These are phyloP conservation scores for Orycteropus afer DNA, from an alignment of 2,113 vertebrate species.

Conservation along the genomic window DNA sequence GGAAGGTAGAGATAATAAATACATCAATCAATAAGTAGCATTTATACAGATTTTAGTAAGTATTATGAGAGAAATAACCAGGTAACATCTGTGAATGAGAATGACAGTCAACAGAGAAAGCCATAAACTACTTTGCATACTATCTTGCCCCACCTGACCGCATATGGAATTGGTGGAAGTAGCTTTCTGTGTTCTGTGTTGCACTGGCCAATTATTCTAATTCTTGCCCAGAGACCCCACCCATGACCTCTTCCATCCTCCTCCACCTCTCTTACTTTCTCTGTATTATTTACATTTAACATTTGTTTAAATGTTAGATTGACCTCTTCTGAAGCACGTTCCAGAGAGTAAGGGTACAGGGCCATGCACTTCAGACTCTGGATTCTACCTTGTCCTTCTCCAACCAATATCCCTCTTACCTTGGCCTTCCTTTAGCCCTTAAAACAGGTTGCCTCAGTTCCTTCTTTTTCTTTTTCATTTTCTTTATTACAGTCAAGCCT, in stretches of 20 bases:
- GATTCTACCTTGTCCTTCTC: neutral
- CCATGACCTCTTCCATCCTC: neutral
- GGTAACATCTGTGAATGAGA: neutral
- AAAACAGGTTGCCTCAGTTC: neutral
- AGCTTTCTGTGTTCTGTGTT: neutral
- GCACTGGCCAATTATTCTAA: neutral
- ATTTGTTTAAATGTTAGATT: neutral
- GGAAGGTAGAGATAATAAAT: neutral
- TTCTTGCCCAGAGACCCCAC: neutral
- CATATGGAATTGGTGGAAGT: neutral
- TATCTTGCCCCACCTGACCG: neutral
- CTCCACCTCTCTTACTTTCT: constrained; percentile 28
- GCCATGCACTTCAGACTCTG: neutral
- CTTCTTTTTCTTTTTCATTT: constrained; percentile 20
- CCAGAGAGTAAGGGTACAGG: neutral
- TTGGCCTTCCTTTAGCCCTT: neutral
- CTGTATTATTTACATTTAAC: neutral
- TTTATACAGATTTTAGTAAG: neutral
- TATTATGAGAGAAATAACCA: neutral
- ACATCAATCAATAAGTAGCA: neutral
- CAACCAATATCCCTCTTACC: neutral
- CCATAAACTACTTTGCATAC: neutral
- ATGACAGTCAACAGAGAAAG: neutral
- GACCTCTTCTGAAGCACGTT: accelerated
- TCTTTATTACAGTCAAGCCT: constrained; percentile 70